phyloP scores from a whole-genome alignment of 1,140 invertebrate genomes.

The Hyles vespertilio region DNA sequence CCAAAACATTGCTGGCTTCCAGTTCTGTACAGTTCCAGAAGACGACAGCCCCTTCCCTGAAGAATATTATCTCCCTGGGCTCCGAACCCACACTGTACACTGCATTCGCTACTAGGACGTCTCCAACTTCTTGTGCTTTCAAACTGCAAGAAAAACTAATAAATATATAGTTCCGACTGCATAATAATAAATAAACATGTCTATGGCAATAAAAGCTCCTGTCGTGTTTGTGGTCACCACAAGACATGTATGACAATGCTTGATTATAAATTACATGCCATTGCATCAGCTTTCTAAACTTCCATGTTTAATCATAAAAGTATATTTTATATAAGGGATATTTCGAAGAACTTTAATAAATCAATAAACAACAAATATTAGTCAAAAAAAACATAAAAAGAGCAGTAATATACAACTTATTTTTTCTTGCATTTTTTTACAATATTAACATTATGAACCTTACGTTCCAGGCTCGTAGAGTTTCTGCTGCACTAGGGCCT shows the following conservation, averaged over 20 bases:
- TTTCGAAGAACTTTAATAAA: constrained; percentile 1
- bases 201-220: too few relatives aligned
- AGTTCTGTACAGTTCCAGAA: constrained; percentile 95
- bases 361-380: not conserved
- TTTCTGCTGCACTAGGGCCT: constrained; percentile 58
- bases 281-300: too few relatives aligned
- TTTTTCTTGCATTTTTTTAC: constrained; percentile 27
- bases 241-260: too few relatives aligned
- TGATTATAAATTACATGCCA: too few relatives aligned
- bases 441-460: constrained; percentile 21
- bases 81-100: constrained; percentile 54
- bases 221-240: too few relatives aligned
- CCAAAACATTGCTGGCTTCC: constrained; percentile 86
- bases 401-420: constrained; percentile 9
- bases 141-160: constrained; percentile 30
- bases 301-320: too few relatives aligned
- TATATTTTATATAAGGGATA: not conserved
- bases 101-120: constrained; percentile 60
- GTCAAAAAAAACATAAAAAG: constrained; percentile 1
- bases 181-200: too few relatives aligned
- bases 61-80: constrained; percentile 60
- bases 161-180: too few relatives aligned
- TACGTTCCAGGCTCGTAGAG: constrained; percentile 66
- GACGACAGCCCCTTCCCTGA: constrained; percentile 89
- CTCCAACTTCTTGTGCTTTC: constrained; percentile 52